Conservation (phyloP, 2,888 invertebrate species). For the Drosophila pseudotakahashii region DNA sequence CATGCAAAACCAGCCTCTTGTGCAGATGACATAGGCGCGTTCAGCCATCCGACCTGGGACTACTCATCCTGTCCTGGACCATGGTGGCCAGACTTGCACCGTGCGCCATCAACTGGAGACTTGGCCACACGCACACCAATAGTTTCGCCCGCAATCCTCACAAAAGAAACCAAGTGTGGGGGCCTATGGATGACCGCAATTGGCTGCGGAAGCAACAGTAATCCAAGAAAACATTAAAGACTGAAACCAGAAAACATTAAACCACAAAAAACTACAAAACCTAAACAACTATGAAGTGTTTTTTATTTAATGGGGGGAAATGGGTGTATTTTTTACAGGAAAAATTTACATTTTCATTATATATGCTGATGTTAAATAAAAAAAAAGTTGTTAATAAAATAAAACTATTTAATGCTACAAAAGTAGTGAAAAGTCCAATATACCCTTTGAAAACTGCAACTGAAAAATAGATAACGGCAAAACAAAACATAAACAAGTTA, state of each 20-base stretch:
- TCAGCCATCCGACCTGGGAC: conserved; percentile 37
- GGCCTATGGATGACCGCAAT: conserved; percentile 62
- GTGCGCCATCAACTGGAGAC: conserved; percentile 54
- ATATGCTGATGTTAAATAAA: too few relatives aligned
- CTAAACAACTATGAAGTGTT: background rate
- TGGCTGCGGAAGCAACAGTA: conserved; percentile 1
- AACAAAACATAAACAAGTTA: conserved; percentile 17
- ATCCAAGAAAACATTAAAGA: conserved; percentile 35
- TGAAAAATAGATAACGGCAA: conserved; percentile 3
- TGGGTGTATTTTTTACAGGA: conserved; percentile 17
- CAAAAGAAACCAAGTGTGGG: conserved; percentile 38
- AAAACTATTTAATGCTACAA: background rate
- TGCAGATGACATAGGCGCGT: conserved; percentile 60
- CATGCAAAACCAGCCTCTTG: conserved; percentile 44
- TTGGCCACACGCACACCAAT: conserved; percentile 32
- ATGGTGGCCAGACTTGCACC: conserved; percentile 36
- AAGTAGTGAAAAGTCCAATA: background rate
- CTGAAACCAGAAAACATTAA: conserved; percentile 51
- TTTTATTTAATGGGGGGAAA: background rate
- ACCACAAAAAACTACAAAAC: conserved; percentile 19
- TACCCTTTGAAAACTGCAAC: background rate
- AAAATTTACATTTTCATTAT: background rate
- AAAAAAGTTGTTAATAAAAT: too few relatives aligned
- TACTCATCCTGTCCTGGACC: background rate
- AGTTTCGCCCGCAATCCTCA: conserved; percentile 36